Evolutionary conservation across 1,140 invertebrate species (phyloP), one percentile per base, ranked within the genome.

Genomic region (Ephestia elutella): DNA sequence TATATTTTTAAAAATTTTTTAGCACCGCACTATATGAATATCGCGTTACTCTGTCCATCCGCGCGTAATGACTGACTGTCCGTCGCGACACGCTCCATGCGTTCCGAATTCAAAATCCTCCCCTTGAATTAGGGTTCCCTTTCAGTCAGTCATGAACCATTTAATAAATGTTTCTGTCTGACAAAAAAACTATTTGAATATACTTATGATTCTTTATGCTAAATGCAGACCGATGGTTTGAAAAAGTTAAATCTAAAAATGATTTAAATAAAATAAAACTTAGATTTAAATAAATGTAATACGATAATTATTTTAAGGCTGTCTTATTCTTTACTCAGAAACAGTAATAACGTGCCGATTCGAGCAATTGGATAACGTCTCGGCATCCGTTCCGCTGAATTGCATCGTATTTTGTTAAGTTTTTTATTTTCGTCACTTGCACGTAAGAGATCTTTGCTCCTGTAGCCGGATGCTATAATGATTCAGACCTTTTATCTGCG

Each of bases 51-150:
- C n/a, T 25, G 21, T 10, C 30, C 9, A 9, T 32, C 30, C 30
- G 49, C 49, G 49, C 49, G 49, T 20, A 50, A 17, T 10, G 49
- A 50, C 49, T 17, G 49, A 53, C 20, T 53, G 20, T 2, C 20
- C 21, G 50, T 10, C 21, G 17, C 49, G 49, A 50, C 50, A 25
- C n/a, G 50, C 50, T 17, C 19, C 50, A 25, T 53, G 50, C 50
- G 20, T 53, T 53, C n/a, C 50, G 21, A 53, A 53, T 53, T 53
- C 18, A 53, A 53, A 53, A 53, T 53, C 21, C 50, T 53, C 20
- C 50, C 50, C 50, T n/a, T 21, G 21, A 53, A 53, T 21, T 53
- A 21, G 19, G 50, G 50, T 53, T 53, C 50, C 50, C 1, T 53
- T 20, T n/a, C 4, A 44, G 13, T 44, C 2, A 15, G 3, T 15